These are phyloP conservation scores for Aphelenchoides avenae DNA, from an alignment of 1,140 invertebrate genomes.

Conservation along the genomic window DNA sequence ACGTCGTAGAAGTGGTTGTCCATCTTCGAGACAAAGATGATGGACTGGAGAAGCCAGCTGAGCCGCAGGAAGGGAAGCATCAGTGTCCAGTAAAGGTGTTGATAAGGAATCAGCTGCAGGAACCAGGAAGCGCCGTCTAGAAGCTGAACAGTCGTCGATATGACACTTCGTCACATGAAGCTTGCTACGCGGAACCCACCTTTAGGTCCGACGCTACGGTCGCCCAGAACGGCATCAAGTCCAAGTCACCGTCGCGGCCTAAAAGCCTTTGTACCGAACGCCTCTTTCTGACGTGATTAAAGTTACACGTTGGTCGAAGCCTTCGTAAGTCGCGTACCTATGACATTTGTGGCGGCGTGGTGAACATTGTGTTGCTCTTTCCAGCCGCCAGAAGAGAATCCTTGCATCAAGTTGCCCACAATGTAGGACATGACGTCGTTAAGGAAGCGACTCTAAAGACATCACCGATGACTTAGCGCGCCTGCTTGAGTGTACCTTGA, in stretches of 20 bases:
- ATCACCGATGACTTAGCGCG: no score
- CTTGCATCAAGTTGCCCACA: conserved; percentile 53
- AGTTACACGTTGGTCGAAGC: background rate
- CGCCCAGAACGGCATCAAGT: conserved; percentile 56
- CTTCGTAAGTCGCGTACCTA: conserved; percentile 26
- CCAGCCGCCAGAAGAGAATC: conserved; percentile 58
- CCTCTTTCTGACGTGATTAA: no score
- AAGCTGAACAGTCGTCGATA: conserved; percentile 19
- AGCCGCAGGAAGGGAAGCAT: conserved; percentile 53
- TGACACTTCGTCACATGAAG: background rate
- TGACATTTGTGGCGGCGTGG: conserved; percentile 58
- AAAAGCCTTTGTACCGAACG: no score
- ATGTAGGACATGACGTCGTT: conserved; percentile 49
- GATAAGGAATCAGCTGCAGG: conserved; percentile 50
- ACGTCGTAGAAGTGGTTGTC: conserved; percentile 47
- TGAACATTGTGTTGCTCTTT: conserved; percentile 59
- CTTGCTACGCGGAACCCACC: conserved; percentile 24
- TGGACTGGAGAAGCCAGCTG: conserved; percentile 56
- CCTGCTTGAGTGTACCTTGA: conserved; percentile 40
- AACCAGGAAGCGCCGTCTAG: conserved; percentile 35
- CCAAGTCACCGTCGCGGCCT: conserved; percentile 54
- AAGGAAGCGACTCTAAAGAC: conserved; percentile 29
- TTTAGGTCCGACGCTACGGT: conserved; percentile 55
- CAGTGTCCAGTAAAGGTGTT: conserved; percentile 57
- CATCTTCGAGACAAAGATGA: conserved; percentile 52